These are phyloP conservation scores for Tympanoctomys barrerae DNA, from an alignment of 2,797 vertebrate species.

Conservation along the genomic window DNA sequence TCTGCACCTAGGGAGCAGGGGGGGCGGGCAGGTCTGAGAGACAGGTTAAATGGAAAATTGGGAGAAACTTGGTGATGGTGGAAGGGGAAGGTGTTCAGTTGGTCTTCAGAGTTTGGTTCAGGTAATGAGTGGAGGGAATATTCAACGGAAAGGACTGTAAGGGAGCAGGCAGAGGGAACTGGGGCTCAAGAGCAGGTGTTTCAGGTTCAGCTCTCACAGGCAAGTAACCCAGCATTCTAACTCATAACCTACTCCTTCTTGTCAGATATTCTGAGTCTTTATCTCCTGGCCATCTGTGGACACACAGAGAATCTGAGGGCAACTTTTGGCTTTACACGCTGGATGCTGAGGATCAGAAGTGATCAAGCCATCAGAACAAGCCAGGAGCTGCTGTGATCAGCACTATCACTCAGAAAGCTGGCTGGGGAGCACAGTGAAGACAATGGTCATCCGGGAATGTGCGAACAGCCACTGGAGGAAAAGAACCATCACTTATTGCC, in stretches of 20 bases:
- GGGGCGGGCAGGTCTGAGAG: not conserved
- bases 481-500: not conserved
- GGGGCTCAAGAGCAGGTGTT: not conserved
- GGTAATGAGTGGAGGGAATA: not conserved
- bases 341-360: not conserved
- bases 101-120: not conserved
- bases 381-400: too few relatives aligned
- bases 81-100: not conserved
- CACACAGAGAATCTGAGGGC: not conserved
- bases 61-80: not conserved
- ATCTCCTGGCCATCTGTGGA: not conserved
- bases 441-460: not conserved
- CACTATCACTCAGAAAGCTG: not conserved
- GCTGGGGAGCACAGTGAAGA: not conserved
- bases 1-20: not conserved
- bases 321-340: not conserved
- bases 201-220: not conserved
- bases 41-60: not conserved
- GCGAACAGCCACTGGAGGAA: not conserved
- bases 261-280: not conserved
- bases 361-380: not conserved
- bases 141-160: not conserved
- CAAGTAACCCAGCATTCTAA: not conserved
- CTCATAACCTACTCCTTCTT: not conserved
- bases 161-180: not conserved